These are phyloP conservation scores for Idaea straminata DNA, from an alignment of 2,888 invertebrate genomes.

Conservation along the genomic window DNA sequence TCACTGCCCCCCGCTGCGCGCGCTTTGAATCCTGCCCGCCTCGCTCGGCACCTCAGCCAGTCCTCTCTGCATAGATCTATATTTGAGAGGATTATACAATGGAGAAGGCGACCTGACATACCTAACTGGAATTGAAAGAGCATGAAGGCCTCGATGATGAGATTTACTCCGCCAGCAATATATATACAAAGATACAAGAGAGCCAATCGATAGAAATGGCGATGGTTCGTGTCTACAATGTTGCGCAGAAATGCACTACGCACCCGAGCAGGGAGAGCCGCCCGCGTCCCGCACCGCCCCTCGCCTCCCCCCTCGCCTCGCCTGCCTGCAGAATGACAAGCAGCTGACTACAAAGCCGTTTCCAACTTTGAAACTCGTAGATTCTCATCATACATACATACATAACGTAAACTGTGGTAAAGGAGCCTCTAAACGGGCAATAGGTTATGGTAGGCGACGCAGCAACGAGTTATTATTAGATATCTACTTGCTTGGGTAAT, in stretches of 20 bases:
- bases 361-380: conserved; percentile 34
- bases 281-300: conserved; percentile 30
- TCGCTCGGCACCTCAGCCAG: conserved; percentile 2
- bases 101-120: neutral
- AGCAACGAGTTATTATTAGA: no score
- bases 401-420: no score
- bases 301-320: conserved; percentile 23
- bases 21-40: conserved; percentile 12
- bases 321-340: conserved; percentile 55
- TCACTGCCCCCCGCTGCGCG: conserved; percentile 35
- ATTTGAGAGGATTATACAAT: neutral
- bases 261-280: conserved; percentile 25
- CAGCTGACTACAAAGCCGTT: conserved; percentile 68
- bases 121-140: neutral
- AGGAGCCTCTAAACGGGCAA: no score
- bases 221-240: conserved; percentile 37
- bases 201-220: conserved; percentile 60
- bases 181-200: conserved; percentile 10
- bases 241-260: conserved; percentile 56
- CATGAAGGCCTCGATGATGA: neutral
- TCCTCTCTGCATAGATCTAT: neutral
- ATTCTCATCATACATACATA: neutral
- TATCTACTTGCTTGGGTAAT: no score
- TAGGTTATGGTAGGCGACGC: no score
- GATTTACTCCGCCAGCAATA: conserved; percentile 29